Conservation (phyloP, 2,888 invertebrate genomes). For the Microchrysa polita region DNA sequence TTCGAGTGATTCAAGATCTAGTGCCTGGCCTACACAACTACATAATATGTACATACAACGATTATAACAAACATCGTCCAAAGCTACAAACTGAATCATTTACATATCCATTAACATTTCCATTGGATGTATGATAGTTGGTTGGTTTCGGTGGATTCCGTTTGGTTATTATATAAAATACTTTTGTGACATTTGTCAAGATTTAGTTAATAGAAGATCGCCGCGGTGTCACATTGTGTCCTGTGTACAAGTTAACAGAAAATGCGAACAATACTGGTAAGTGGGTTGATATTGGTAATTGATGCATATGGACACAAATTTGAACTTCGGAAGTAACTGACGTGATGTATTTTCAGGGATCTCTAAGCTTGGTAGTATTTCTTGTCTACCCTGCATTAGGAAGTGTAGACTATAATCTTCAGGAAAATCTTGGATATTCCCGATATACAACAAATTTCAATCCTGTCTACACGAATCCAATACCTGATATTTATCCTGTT, state of each 20-base stretch:
- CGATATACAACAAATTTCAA: neutral
- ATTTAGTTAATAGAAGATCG: conserved; percentile 8
- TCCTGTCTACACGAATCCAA: neutral
- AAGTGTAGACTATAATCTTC: conserved; percentile 8
- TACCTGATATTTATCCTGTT: neutral
- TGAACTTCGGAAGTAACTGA: neutral
- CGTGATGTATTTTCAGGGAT: conserved; percentile 4
- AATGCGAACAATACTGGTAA: conserved; percentile 44
- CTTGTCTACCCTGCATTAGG: conserved; percentile 34
- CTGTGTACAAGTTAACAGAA: neutral
- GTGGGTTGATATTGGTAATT: conserved; percentile 24
- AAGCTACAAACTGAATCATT: conserved; percentile 10
- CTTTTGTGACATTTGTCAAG: conserved; percentile 24
- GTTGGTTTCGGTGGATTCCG: conserved; percentile 8
- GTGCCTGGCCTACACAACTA: conserved; percentile 23
- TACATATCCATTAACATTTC: conserved; percentile 24
- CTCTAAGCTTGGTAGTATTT: conserved; percentile 28
- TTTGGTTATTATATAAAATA: conserved; percentile 42
- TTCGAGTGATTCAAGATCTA: neutral
- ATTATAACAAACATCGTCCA: too few species aligned
- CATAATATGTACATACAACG: too few species aligned
- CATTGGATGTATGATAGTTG: conserved; percentile 18
- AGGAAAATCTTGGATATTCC: neutral
- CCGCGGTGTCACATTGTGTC: neutral
- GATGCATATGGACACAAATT: neutral